A percentile compares a stretch with the other conserved stretches of the same genome.
These are phyloP conservation scores for Hapalemur alaotrensis DNA, from an alignment of 2,797 vertebrate genomes.

Conservation along the genomic window DNA sequence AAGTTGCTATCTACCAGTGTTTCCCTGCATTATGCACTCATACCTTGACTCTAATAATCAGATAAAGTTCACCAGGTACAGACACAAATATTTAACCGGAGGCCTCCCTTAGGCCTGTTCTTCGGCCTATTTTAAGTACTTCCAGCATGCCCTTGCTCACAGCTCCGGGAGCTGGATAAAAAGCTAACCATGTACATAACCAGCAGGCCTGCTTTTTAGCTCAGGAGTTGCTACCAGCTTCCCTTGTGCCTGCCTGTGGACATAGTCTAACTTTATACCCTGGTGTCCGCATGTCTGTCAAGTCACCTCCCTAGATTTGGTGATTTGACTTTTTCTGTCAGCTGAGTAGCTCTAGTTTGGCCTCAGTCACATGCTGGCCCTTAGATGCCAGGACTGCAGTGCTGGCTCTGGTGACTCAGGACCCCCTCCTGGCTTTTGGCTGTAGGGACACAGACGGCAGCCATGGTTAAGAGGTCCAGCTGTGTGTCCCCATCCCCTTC, in stretches of 20 bases:
- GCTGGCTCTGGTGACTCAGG: background rate
- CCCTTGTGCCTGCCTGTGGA: background rate
- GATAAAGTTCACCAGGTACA: background rate
- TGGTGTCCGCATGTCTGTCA: background rate
- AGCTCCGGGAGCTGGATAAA: background rate
- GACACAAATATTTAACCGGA: background rate
- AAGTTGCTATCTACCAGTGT: background rate
- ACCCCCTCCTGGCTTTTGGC: background rate
- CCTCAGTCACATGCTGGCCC: background rate
- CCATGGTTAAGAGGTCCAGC: background rate
- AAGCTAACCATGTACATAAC: background rate
- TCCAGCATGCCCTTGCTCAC: background rate
- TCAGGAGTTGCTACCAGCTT: background rate
- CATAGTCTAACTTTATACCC: background rate
- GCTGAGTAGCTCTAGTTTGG: background rate
- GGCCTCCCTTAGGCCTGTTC: background rate
- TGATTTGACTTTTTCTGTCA: background rate
- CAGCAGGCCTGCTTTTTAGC: background rate
- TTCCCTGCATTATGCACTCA: background rate
- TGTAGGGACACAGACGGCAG: background rate
- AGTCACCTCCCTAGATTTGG: background rate
- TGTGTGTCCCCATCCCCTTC: background rate
- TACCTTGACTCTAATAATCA: background rate
- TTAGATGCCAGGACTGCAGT: background rate
- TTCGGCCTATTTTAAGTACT: background rate